Evolutionary conservation across 2,888 invertebrate species (phyloP).

Genomic region (Ditula angustiorana): DNA sequence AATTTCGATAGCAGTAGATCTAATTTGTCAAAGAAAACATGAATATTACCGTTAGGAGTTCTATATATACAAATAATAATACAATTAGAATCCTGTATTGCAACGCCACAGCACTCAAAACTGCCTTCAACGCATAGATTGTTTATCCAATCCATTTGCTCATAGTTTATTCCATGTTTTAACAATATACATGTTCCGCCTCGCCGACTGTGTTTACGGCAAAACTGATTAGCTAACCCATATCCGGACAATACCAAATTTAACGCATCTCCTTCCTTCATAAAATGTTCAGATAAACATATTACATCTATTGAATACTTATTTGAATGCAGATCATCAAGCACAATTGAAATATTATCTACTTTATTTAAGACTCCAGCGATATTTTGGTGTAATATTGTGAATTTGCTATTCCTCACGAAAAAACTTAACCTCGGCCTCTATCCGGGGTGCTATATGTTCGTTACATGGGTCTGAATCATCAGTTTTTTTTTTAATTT

Average conservation of each 20-base stretch:
- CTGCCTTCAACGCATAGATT: background rate
- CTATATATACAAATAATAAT: too few species aligned
- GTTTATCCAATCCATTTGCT: background rate
- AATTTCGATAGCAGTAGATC: background rate
- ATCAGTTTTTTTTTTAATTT: too few species aligned
- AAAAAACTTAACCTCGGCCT: background rate
- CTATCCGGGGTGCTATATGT: too few species aligned
- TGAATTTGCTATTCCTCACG: background rate
- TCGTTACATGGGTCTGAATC: too few species aligned
- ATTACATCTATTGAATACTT: background rate
- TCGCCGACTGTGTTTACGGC: background rate
- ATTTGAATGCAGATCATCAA: background rate
- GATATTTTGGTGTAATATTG: background rate
- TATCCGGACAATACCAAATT: background rate
- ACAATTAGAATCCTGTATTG: background rate
- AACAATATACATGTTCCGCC: background rate
- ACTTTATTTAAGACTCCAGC: background rate
- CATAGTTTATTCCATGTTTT: background rate
- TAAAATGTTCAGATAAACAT: background rate
- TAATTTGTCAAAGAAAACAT: background rate
- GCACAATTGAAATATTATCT: background rate
- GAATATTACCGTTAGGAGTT: background rate
- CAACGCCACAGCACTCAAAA: background rate
- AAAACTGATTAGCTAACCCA: background rate
- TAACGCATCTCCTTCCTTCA: background rate